Conservation (phyloP, 2,113 vertebrate species). For the Zosterops hypoxanthus region DNA sequence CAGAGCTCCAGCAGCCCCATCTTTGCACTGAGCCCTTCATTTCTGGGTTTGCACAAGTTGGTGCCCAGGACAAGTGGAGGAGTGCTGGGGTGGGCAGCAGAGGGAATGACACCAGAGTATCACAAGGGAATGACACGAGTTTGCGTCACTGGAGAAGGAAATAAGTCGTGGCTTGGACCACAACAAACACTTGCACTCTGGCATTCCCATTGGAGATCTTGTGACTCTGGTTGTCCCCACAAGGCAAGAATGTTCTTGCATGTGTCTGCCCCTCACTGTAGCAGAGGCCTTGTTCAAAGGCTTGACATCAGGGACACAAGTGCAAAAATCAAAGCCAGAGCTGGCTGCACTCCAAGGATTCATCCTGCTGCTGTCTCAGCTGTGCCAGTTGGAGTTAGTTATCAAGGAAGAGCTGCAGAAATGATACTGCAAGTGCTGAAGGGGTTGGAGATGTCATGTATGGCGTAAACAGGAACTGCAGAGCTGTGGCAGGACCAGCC, state of each 20-base stretch:
- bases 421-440: neutral
- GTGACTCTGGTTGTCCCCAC: neutral
- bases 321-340: conserved; percentile 8
- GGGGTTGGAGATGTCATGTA: neutral
- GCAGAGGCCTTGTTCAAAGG: neutral
- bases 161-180: neutral
- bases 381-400: conserved; percentile 27
- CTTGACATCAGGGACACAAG: conserved; percentile 7
- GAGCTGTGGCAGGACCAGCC: neutral
- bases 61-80: accelerated
- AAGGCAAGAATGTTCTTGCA: neutral
- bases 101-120: neutral
- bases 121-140: neutral
- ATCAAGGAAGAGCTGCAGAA: neutral
- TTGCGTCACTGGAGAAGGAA: conserved; percentile 24
- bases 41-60: neutral
- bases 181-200: conserved; percentile 13
- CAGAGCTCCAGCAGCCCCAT: neutral
- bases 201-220: neutral
- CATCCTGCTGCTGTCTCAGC: neutral
- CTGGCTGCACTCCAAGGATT: conserved; percentile 30
- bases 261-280: neutral
- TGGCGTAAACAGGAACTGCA: neutral
- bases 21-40: neutral
- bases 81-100: neutral